Evolutionary conservation across 2,888 invertebrate species (phyloP).

Genomic region (Cecidostiba fungosa): DNA sequence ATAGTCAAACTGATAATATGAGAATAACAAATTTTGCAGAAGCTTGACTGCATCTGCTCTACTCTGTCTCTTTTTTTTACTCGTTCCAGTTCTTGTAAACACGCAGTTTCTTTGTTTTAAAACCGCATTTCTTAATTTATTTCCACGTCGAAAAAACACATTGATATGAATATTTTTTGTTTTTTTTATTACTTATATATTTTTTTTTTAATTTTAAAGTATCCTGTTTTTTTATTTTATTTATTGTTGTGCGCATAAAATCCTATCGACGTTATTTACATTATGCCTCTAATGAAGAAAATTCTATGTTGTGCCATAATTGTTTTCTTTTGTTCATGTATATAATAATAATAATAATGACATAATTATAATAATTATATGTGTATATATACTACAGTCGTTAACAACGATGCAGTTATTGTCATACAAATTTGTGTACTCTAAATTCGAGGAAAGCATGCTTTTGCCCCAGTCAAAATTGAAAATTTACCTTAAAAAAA

Average conservation of each 20-base stretch:
- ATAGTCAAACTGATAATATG: not conserved
- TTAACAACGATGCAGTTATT: constrained; percentile 35
- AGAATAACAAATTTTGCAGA: constrained; percentile 1
- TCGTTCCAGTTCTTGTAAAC: not conserved
- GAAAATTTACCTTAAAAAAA: constrained; percentile 15
- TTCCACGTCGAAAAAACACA: constrained; percentile 47
- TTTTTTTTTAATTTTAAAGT: constrained; percentile 32
- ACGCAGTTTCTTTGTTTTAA: not conserved
- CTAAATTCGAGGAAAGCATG: not conserved
- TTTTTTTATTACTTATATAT: constrained; percentile 11
- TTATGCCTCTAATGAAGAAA: constrained; percentile 38
- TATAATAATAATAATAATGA: not conserved
- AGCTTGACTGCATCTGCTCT: constrained; percentile 26
- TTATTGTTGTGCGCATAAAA: constrained; percentile 65
- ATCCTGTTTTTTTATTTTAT: constrained; percentile 56
- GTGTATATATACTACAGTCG: constrained; percentile 1
- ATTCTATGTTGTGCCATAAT: constrained; percentile 20
- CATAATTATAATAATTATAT: not conserved
- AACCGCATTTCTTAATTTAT: constrained; percentile 30
- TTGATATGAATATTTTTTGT: constrained; percentile 36
- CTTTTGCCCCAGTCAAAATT: not conserved
- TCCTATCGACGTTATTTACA: constrained; percentile 58
- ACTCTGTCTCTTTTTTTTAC: not conserved
- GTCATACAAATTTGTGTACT: constrained; percentile 48
- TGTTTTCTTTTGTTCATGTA: not conserved